Evolutionary conservation across 2,797 vertebrate species (phyloP), one percentile per base, ranked within the genome.

Genomic region (Falco peregrinus): DNA sequence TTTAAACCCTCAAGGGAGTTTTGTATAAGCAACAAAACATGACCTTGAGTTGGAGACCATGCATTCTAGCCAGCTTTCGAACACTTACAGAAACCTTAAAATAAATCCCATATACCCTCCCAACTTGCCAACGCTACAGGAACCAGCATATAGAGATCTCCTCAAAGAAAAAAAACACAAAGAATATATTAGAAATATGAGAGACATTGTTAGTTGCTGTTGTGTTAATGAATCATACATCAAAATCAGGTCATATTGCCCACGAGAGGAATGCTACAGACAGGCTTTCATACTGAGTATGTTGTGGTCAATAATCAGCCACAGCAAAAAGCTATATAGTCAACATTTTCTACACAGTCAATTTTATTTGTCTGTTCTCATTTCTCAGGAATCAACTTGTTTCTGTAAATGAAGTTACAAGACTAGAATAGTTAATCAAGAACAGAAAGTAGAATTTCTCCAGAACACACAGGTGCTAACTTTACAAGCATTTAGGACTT

Each of bases 331-430:
- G 76, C 51, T 95, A 28, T 76, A 67, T 3, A 90, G 56, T 43
- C 94, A 87, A 60, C 18, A 3, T 61, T 79, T 95, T 93, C 93
- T 93, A 79, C 63, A 97, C 85, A 93, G 96, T 95, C 75, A 74
- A 37, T 87, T 97, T 96, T 95, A 95, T 96, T 96, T 85, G 74
- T 91, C 84, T 76, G 77, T 88, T 94, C 88, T 94, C 84, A 81
- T 87, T 91, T 95, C 90, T 94, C 76, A 94, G 75, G 73, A 96
- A 96, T 94, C 95, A 96, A 70, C 90, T 92, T 69, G 25, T 89
- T 95, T 97, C 90, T 94, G 93, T 93, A 94, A 97, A 93, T 86
- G 87, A 95, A 91, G 83, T 91, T 94, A 95, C 88, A 89, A 94
- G 82, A 84, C 91, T 41, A 76, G 94, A 87, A 71, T 59, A 86